phyloP scores from a whole-genome alignment of 2,888 invertebrate genomes.

The Tortrix viridana region DNA sequence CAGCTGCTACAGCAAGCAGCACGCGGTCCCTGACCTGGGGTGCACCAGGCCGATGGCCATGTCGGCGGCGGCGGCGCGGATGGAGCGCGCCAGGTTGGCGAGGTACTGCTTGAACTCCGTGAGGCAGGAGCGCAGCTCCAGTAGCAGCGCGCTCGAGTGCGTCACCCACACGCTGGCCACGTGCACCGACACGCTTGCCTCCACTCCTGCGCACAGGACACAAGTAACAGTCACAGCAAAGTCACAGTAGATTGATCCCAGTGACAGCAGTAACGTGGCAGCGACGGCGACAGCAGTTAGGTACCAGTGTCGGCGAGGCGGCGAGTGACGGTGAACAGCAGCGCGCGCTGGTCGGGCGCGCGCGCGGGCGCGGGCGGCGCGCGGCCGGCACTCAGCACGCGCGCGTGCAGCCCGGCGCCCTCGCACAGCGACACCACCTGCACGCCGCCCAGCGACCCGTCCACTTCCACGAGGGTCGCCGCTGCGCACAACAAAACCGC shows the following conservation, averaged over 20 bases:
- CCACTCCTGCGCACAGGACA: conserved; percentile 54
- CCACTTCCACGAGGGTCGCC: conserved; percentile 84
- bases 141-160: conserved; percentile 93
- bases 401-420: conserved; percentile 91
- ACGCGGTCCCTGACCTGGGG: conserved; percentile 85
- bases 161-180: conserved; percentile 97
- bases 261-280: background rate
- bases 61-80: conserved; percentile 95
- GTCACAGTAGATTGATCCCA: too few relatives aligned
- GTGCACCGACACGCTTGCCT: conserved; percentile 72
- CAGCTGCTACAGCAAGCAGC: too few relatives aligned
- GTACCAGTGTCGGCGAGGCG: conserved; percentile 50
- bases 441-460: conserved; percentile 96
- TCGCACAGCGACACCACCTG: conserved; percentile 95
- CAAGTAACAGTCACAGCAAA: background rate
- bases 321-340: conserved; percentile 62
- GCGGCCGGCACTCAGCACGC: conserved; percentile 93
- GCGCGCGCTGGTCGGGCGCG: conserved; percentile 60
- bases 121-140: conserved; percentile 94
- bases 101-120: conserved; percentile 95
- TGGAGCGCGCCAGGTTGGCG: conserved; percentile 92
- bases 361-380: conserved; percentile 83
- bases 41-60: conserved; percentile 96
- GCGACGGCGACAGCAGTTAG: background rate
- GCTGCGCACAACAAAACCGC: conserved; percentile 55